Conservation (phyloP, 2,113 vertebrate species). For the Galbula dea region DNA sequence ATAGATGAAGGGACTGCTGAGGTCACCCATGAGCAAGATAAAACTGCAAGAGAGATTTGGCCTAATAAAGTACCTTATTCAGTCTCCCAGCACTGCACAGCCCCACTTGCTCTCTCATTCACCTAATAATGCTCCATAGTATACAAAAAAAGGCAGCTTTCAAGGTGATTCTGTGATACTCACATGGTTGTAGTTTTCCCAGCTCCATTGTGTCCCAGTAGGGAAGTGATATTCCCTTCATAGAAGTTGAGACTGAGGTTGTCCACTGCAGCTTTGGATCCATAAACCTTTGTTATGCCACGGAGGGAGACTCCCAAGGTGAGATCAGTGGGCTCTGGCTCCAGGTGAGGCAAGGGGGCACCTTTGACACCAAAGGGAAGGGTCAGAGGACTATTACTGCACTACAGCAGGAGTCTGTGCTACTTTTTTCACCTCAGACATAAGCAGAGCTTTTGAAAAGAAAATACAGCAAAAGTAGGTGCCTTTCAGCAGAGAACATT, state of each 20-base stretch:
- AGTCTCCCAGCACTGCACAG: background rate
- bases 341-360: constrained; percentile 70
- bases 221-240: constrained; percentile 90
- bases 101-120: background rate
- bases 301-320: constrained; percentile 85
- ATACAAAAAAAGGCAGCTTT: background rate
- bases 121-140: background rate
- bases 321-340: constrained; percentile 81
- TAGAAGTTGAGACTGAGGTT: constrained; percentile 92
- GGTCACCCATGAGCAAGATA: background rate
- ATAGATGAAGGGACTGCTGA: background rate
- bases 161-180: constrained; percentile 34
- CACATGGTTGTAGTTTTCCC: constrained; percentile 98
- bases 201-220: constrained; percentile 95
- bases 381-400: background rate
- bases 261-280: constrained; percentile 82
- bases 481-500: background rate
- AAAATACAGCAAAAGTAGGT: background rate
- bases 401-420: background rate
- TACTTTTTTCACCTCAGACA: background rate
- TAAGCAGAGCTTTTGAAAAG: background rate
- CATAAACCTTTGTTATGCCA: constrained; percentile 90
- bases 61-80: background rate
- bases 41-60: background rate
- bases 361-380: constrained; percentile 24